Evolutionary conservation across 2,888 invertebrate species (phyloP).

Genomic region (Oxytorus armatus): DNA sequence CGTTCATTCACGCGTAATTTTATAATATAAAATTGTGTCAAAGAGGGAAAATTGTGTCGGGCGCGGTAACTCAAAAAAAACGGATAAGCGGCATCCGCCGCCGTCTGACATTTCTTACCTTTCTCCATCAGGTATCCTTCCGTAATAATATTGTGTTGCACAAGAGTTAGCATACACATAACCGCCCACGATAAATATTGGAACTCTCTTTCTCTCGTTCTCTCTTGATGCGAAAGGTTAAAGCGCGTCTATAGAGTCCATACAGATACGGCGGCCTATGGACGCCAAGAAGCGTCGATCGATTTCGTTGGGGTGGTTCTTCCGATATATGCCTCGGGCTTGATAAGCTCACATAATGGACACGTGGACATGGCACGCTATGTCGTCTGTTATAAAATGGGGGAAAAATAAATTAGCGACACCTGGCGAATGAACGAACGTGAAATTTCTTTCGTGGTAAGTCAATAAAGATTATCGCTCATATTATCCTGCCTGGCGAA

Average conservation of each 20-base stretch:
- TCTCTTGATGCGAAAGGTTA: constrained; percentile 59
- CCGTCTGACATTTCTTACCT: constrained; percentile 58
- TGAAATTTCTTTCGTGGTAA: not conserved
- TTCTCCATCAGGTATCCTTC: constrained; percentile 53
- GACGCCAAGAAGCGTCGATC: constrained; percentile 45
- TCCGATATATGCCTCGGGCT: constrained; percentile 16
- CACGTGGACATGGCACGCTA: not conserved
- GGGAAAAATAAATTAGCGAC: not conserved
- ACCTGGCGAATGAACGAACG: not conserved
- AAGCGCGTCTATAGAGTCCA: constrained; percentile 48
- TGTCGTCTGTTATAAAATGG: not conserved
- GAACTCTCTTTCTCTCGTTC: constrained; percentile 17
- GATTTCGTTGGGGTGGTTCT: constrained; percentile 54
- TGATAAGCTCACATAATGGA: constrained; percentile 17
- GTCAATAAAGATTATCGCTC: not conserved
- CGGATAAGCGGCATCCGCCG: constrained; percentile 26
- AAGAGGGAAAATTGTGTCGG: too few species aligned
- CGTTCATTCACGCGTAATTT: too few species aligned
- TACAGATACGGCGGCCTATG: not conserved
- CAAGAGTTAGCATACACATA: constrained; percentile 32
- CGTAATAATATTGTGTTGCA: constrained; percentile 51
- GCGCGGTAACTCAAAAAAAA: not conserved
- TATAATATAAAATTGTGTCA: too few species aligned
- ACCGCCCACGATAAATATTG: constrained; percentile 63
- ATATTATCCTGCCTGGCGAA: too few species aligned